A percentile compares a stretch with the other conserved stretches of the same genome.
These are phyloP conservation scores for Fragum fragum DNA, from an alignment of 2,888 invertebrate genomes.

Conservation along the genomic window DNA sequence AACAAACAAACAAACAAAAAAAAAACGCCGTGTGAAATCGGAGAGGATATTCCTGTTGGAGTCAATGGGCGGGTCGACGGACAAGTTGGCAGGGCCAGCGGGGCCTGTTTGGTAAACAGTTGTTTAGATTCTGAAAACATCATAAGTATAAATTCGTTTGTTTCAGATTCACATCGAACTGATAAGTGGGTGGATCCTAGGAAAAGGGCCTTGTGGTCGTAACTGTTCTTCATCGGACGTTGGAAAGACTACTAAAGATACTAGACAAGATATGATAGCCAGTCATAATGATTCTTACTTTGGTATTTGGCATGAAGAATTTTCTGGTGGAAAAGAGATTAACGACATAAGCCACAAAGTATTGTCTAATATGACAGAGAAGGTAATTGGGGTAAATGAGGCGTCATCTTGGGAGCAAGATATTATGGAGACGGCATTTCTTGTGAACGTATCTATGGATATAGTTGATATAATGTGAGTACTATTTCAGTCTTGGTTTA, in stretches of 20 bases:
- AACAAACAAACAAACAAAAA: no score
- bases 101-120: no score
- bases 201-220: slow-evolving; percentile 65
- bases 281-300: not conserved
- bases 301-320: slow-evolving; percentile 4
- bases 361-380: slow-evolving; percentile 20
- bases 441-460: not conserved
- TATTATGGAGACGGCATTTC: not conserved
- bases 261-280: not conserved
- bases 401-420: slow-evolving; percentile 13
- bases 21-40: no score
- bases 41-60: no score
- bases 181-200: slow-evolving; percentile 63
- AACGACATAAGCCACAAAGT: no score
- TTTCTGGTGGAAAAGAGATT: not conserved
- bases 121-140: no score
- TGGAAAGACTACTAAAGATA: slow-evolving; percentile 31
- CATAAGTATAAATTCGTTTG: no score
- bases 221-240: slow-evolving; percentile 43
- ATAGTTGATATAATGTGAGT: slow-evolving; percentile 29
- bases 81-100: no score
- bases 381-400: slow-evolving; percentile 1
- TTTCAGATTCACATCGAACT: slow-evolving; percentile 48
- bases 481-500: no score
- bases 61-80: no score